Conservation (phyloP, 1,140 invertebrate species). For the Heliconius congener region DNA sequence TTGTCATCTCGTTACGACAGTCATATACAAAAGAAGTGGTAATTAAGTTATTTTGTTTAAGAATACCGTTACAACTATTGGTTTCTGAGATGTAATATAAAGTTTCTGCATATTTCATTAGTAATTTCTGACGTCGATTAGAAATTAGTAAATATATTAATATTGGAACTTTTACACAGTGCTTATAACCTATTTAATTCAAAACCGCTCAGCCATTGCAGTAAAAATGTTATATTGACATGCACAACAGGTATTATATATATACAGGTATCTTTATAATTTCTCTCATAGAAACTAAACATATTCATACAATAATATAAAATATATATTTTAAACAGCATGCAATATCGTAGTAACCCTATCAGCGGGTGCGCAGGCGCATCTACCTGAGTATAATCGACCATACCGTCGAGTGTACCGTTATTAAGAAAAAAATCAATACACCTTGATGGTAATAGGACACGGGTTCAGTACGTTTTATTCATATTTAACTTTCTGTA, state of each 20-base stretch:
- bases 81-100: neutral
- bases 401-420: slow-evolving; percentile 32
- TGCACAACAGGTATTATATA: neutral
- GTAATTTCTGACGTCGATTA: neutral
- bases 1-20: neutral
- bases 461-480: slow-evolving; percentile 25
- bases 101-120: neutral
- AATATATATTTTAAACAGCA: slow-evolving; percentile 17
- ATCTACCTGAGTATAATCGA: slow-evolving; percentile 36
- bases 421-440: slow-evolving; percentile 30
- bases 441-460: slow-evolving; percentile 20
- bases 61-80: neutral
- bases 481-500: neutral
- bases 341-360: slow-evolving; percentile 24
- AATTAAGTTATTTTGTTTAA: neutral
- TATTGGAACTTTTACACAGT: too few species aligned
- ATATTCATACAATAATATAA: neutral
- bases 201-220: neutral
- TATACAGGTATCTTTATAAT: neutral
- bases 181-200: neutral
- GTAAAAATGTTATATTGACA: neutral
- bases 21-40: neutral
- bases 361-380: slow-evolving; percentile 32
- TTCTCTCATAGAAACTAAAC: neutral
- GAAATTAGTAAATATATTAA: too few species aligned